Conservation (phyloP, 1,140 invertebrate genomes). For the Spodoptera frugiperda region DNA sequence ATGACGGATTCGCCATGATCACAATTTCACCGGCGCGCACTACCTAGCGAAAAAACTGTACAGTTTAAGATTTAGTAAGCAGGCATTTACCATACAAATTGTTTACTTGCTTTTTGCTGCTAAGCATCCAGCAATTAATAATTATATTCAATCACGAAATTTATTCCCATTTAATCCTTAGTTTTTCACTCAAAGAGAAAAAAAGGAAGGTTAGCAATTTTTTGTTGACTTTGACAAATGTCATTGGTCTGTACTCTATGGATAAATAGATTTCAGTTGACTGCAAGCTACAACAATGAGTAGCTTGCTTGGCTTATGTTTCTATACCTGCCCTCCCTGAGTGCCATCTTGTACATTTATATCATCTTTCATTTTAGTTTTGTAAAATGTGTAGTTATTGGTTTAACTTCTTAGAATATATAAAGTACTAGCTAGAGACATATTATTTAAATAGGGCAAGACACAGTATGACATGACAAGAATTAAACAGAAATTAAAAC, state of each 20-base stretch:
- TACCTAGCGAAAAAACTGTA: conserved; percentile 65
- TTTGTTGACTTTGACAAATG: conserved; percentile 59
- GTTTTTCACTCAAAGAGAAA: conserved; percentile 48
- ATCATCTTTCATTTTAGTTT: too few relatives aligned
- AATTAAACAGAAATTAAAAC: not conserved
- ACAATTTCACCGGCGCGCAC: conserved; percentile 82
- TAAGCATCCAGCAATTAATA: conserved; percentile 40
- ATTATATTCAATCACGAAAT: conserved; percentile 14
- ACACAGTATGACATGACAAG: too few relatives aligned
- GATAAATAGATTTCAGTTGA: not conserved
- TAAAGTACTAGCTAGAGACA: too few relatives aligned
- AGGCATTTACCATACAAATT: conserved; percentile 52
- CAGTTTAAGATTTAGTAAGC: conserved; percentile 52
- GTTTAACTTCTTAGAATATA: too few relatives aligned
- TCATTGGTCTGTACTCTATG: conserved; percentile 47
- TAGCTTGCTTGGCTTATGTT: too few relatives aligned
- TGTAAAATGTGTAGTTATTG: too few relatives aligned
- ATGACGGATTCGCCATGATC: conserved; percentile 87
- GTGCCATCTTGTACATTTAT: too few relatives aligned
- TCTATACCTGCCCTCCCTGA: too few relatives aligned
- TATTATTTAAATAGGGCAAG: too few relatives aligned
- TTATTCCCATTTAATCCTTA: conserved; percentile 40
- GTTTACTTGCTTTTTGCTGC: conserved; percentile 24
- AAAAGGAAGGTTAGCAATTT: conserved; percentile 54
- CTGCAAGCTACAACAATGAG: too few relatives aligned